These are phyloP conservation scores for Pardosa pseudoannulata DNA, from an alignment of 2,888 invertebrate species.

Conservation along the genomic window DNA sequence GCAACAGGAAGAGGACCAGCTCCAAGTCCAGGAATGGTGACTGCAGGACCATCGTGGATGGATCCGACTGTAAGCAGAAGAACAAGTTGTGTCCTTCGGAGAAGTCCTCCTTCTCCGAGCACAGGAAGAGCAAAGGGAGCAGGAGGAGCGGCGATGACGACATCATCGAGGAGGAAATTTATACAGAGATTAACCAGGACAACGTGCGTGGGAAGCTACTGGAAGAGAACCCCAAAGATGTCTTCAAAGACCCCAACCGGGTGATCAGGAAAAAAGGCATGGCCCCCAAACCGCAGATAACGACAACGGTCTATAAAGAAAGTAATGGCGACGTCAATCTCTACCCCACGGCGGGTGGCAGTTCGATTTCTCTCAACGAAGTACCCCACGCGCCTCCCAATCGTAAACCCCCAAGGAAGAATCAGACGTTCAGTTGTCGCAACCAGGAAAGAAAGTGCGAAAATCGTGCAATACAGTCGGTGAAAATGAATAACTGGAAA, in stretches of 20 bases:
- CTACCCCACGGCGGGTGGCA: slow-evolving; percentile 14
- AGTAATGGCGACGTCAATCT: slow-evolving; percentile 37
- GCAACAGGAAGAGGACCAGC: slow-evolving; percentile 5
- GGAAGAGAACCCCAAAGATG: neutral
- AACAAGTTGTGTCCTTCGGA: neutral
- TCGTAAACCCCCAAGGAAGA: slow-evolving; percentile 21
- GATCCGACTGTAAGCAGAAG: neutral
- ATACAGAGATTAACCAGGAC: slow-evolving; percentile 27
- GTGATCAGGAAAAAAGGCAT: slow-evolving; percentile 42
- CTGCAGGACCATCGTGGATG: slow-evolving; percentile 24
- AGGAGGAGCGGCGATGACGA: slow-evolving; percentile 10
- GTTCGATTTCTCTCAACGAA: neutral
- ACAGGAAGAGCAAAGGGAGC: slow-evolving; percentile 5
- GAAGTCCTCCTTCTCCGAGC: slow-evolving; percentile 1
- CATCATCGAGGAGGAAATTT: slow-evolving; percentile 31
- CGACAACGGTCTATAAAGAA: slow-evolving; percentile 25
- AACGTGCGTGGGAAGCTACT: neutral
- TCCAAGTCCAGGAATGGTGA: neutral
- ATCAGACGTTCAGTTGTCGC: slow-evolving; percentile 1
- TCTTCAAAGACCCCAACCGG: slow-evolving; percentile 18
- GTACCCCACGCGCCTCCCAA: neutral
- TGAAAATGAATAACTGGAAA: slow-evolving; percentile 24
- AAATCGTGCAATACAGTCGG: slow-evolving; percentile 2
- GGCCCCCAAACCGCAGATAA: slow-evolving; percentile 46
- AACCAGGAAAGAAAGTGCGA: slow-evolving; percentile 17